These are phyloP conservation scores for Drosophila dunni DNA, from an alignment of 1,140 invertebrate species.

Conservation along the genomic window DNA sequence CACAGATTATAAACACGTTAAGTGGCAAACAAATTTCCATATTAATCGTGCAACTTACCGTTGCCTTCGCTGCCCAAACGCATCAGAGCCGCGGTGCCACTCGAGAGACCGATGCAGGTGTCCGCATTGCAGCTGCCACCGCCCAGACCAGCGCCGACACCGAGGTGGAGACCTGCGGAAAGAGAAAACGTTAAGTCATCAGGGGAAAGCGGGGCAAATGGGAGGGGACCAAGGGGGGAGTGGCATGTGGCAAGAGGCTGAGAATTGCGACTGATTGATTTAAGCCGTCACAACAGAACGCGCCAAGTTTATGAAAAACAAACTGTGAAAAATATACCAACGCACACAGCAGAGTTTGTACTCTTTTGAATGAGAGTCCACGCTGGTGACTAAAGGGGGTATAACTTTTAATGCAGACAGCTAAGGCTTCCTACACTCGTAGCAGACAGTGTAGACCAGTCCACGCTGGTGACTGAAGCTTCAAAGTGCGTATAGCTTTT, in stretches of 20 bases:
- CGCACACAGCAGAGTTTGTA: no score
- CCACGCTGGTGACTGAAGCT: no score
- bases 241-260: conserved; percentile 8
- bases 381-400: no score
- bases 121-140: conserved; percentile 84
- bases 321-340: background rate
- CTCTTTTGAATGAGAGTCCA: no score
- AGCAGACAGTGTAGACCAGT: no score
- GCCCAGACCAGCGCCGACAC: conserved; percentile 24
- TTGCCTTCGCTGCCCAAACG: conserved; percentile 56
- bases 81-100: conserved; percentile 85
- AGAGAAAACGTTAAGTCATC: conserved; percentile 32
- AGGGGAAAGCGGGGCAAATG: background rate
- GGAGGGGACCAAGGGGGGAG: background rate
- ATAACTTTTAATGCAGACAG: no score
- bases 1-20: conserved; percentile 53
- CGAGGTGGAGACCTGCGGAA: conserved; percentile 19
- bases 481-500: no score
- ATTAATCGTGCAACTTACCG: conserved; percentile 63
- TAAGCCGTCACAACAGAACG: conserved; percentile 67
- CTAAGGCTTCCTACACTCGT: no score
- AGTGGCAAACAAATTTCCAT: conserved; percentile 56
- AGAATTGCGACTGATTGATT: conserved; percentile 66
- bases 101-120: conserved; percentile 86
- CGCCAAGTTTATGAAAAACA: conserved; percentile 8